A percentile compares a stretch with the other conserved stretches of the same genome.
Evolutionary conservation across 1,140 invertebrate species (phyloP).

Genomic region (Bemisia tabaci): DNA sequence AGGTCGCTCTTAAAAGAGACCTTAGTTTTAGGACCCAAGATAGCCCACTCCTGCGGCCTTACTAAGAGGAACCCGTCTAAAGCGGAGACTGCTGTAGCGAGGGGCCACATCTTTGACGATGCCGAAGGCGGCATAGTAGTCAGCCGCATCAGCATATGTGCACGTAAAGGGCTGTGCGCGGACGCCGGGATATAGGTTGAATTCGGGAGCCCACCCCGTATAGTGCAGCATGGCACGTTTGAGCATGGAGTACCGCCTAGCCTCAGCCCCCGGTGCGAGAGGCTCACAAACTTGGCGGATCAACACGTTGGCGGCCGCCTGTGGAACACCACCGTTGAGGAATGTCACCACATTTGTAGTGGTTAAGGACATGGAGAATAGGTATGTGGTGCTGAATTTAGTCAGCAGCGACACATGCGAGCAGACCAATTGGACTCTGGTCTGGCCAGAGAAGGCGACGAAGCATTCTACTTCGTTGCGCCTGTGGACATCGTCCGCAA

Average conservation of each 20-base stretch:
- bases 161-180: too few relatives aligned
- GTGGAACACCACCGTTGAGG: not conserved
- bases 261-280: not conserved
- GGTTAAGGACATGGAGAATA: not conserved
- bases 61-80: too few relatives aligned
- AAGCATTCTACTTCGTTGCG: not conserved
- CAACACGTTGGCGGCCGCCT: not conserved
- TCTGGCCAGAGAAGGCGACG: not conserved
- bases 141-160: too few relatives aligned
- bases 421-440: not conserved
- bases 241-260: not conserved
- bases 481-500: not conserved
- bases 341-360: not conserved
- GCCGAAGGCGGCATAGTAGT: too few relatives aligned
- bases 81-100: too few relatives aligned
- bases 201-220: not conserved
- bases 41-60: too few relatives aligned
- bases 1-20: too few relatives aligned
- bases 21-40: too few relatives aligned
- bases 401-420: too few relatives aligned
- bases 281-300: not conserved
- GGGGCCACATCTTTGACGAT: too few relatives aligned
- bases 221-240: not conserved
- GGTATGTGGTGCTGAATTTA: not conserved
- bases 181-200: not conserved